Evolutionary conservation across 2,113 vertebrate genomes (phyloP).

Genomic region (Glaucidium brasilianum): DNA sequence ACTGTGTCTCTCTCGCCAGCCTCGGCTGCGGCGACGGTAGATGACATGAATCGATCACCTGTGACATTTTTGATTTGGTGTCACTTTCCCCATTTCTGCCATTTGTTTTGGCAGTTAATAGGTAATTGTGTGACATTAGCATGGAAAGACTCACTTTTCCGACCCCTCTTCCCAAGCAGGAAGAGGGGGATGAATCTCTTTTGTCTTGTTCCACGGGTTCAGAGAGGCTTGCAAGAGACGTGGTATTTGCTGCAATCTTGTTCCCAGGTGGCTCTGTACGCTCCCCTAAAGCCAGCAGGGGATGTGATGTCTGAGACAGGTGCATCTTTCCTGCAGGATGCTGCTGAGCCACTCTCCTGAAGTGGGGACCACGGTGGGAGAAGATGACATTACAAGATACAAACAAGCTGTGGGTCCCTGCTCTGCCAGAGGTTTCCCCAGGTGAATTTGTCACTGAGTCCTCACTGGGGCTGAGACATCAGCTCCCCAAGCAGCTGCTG

Average conservation of each 20-base stretch:
- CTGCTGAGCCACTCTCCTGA: neutral
- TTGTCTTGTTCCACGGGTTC: conserved; percentile 67
- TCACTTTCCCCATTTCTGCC: conserved; percentile 93
- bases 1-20: conserved; percentile 70
- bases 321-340: neutral
- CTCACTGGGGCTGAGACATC: neutral
- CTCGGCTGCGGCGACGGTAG: conserved; percentile 75
- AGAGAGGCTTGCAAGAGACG: neutral
- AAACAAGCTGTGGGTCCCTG: neutral
- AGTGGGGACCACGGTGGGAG: neutral
- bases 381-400: neutral
- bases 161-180: conserved; percentile 72
- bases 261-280: neutral
- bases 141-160: conserved; percentile 78
- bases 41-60: conserved; percentile 99
- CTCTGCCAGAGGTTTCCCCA: neutral
- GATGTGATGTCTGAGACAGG: neutral
- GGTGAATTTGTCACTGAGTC: neutral
- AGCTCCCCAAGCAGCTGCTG: fast-evolving
- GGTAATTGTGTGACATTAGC: conserved; percentile 99
- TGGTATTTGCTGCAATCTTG: neutral
- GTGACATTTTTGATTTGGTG: conserved; percentile 99
- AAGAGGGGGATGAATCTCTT: conserved; percentile 76
- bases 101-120: conserved; percentile 99
- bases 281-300: neutral